Percentiles rank a stretch among this genome's conserved stretches.
Conservation (phyloP, 2,113 vertebrate species). For the Grallaria varia region DNA sequence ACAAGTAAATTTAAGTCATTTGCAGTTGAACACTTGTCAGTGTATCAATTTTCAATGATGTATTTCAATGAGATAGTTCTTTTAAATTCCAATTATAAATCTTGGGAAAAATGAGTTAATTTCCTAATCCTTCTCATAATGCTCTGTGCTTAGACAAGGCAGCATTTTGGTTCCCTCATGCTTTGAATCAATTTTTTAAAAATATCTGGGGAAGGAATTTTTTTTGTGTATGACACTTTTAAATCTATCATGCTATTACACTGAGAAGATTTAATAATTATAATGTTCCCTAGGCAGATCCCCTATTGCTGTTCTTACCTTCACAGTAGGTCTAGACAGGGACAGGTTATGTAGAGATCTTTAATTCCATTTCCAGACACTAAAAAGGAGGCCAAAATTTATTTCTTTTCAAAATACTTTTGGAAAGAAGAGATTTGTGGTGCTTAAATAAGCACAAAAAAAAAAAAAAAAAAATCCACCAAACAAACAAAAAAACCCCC, state of each 20-base stretch:
- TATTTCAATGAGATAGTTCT: neutral
- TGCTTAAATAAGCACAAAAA: neutral
- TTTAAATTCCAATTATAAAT: neutral
- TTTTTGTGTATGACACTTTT: neutral
- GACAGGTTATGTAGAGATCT: neutral
- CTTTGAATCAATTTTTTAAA: neutral
- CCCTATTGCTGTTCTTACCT: neutral
- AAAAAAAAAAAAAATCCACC: no score
- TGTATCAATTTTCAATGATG: neutral
- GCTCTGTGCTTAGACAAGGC: neutral
- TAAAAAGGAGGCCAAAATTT: neutral
- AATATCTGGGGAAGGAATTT: neutral
- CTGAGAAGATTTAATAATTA: neutral
- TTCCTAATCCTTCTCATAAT: neutral
- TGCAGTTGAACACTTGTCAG: neutral
- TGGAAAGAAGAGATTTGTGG: neutral
- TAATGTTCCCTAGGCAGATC: neutral
- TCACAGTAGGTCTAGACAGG: neutral
- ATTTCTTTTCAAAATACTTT: neutral
- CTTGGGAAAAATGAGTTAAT: neutral
- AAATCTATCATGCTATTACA: neutral
- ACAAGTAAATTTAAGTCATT: neutral
- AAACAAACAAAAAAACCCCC: fast-evolving
- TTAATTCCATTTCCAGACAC: neutral
- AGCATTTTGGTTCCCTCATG: neutral